These are phyloP conservation scores for Coptodon bakossiorum DNA, from an alignment of 2,113 vertebrate genomes.

Conservation along the genomic window DNA sequence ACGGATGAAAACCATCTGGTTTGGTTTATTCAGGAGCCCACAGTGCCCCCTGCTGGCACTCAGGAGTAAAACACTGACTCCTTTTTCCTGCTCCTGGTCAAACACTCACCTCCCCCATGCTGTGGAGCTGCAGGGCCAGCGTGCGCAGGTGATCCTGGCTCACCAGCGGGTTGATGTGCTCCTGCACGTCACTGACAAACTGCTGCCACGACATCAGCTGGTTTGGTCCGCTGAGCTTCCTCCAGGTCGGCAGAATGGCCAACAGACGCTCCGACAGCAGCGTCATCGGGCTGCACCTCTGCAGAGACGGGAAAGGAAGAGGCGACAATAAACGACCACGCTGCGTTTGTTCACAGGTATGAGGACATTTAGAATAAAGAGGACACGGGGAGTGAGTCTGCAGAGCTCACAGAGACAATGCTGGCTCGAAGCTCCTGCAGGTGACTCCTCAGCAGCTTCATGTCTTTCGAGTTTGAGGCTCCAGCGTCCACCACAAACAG, in stretches of 20 bases:
- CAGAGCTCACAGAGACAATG: conserved; percentile 71
- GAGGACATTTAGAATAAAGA: not conserved
- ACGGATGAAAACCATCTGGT: not conserved
- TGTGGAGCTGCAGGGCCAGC: conserved; percentile 88
- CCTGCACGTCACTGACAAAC: conserved; percentile 90
- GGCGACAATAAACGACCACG: fast-evolving
- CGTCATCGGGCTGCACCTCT: conserved; percentile 86
- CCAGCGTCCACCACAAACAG: conserved; percentile 92
- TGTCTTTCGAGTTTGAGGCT: conserved; percentile 90
- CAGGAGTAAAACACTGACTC: fast-evolving
- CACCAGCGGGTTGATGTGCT: conserved; percentile 93
- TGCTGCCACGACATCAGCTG: conserved; percentile 95
- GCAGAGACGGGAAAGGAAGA: not conserved
- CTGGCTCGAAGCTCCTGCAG: conserved; percentile 87
- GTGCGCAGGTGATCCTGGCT: conserved; percentile 85
- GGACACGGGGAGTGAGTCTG: not conserved
- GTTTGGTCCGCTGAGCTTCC: conserved; percentile 90
- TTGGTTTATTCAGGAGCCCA: not conserved
- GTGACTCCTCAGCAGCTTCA: conserved; percentile 90
- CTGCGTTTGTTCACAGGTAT: not conserved
- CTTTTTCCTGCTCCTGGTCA: fast-evolving
- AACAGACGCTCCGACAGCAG: conserved; percentile 88
- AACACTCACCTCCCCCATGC: conserved; percentile 84
- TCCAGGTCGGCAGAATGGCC: conserved; percentile 84
- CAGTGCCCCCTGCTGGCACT: not conserved